Base-by-base conservation (phyloP, 1,140 invertebrate species). In the Rhagoletis pomonella region DNA sequence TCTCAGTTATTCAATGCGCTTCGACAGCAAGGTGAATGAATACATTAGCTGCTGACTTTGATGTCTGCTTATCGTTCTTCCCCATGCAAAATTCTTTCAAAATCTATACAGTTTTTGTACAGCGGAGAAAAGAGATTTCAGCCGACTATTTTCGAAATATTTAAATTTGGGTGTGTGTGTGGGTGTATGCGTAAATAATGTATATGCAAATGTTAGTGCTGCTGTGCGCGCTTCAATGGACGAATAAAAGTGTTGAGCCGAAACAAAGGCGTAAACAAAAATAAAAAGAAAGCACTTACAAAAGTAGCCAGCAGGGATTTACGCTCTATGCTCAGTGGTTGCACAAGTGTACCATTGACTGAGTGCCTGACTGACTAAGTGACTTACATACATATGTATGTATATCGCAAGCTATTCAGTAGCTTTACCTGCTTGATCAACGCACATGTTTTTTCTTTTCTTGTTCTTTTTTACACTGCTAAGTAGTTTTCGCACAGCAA, bases 201-300 rank as follows among this genome's bases (percentile, higher is more conserved):
- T 29, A 14, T 55, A 81, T 81, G 73, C 73, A 81, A 81, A 81
- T 55, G 44, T 81, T 81, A 81, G 47, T 81, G 73, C 4, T 50
- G n/a, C 6, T 81, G 29, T 29, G 47, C 42, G 47, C 47, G 44
- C 73, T 10, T 81, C 47, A 81, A 55, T 81, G n/a, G 73, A 19
- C 47, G 47, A 50, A 81, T 19, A 81, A 81, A 81, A 55, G 73
- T 55, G 73, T 81, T 81, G 73, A n/a, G 47, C 47, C 73, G 6
- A 55, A 81, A 81, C 73, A 81, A 81, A 42, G n/a, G 50, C 73
- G n/a, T 10, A 47, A 39, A 50, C 50, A 55, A 17, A 81, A 81
- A 47, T 44, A 55, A 55, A 69, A 55, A 55, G n/a, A 58, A 42
- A 17, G 73, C 47, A 55, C 47, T 81, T 81, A 81, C 47, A 44